Evolutionary conservation across 2,113 vertebrate species (phyloP).

Genomic region (Cricetomys ansorgei): DNA sequence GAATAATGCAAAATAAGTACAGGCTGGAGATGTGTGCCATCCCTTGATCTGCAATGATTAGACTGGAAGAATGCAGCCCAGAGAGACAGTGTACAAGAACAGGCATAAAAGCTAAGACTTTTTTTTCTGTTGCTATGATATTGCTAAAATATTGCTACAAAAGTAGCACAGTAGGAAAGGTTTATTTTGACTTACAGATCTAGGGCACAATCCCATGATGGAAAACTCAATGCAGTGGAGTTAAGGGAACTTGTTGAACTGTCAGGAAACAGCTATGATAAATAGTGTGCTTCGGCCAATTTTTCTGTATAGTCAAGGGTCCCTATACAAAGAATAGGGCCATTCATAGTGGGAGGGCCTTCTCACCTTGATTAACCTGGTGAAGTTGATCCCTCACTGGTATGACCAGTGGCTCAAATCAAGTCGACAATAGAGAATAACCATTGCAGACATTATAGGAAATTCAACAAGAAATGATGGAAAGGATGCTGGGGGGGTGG

Average conservation of each 20-base stretch:
- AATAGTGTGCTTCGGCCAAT: neutral
- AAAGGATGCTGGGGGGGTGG: neutral
- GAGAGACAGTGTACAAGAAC: neutral
- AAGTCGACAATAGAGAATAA: neutral
- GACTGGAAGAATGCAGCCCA: too few relatives aligned
- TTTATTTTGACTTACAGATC: neutral
- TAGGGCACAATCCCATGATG: neutral
- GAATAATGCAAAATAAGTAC: neutral
- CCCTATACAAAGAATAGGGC: neutral
- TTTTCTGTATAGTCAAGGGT: neutral
- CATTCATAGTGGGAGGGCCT: neutral
- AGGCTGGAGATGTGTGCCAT: accelerated
- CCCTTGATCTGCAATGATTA: neutral
- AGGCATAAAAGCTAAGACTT: neutral
- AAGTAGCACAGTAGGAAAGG: neutral
- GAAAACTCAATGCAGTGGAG: neutral
- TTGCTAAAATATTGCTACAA: too few relatives aligned
- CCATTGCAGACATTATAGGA: neutral
- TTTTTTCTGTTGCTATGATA: neutral
- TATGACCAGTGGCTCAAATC: neutral
- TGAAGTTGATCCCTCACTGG: neutral
- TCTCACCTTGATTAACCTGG: neutral
- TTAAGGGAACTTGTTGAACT: neutral
- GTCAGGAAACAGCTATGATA: neutral
- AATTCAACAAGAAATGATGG: neutral